Evolutionary conservation across 2,797 vertebrate genomes (phyloP).

Genomic region (Coracias cyanogaster): DNA sequence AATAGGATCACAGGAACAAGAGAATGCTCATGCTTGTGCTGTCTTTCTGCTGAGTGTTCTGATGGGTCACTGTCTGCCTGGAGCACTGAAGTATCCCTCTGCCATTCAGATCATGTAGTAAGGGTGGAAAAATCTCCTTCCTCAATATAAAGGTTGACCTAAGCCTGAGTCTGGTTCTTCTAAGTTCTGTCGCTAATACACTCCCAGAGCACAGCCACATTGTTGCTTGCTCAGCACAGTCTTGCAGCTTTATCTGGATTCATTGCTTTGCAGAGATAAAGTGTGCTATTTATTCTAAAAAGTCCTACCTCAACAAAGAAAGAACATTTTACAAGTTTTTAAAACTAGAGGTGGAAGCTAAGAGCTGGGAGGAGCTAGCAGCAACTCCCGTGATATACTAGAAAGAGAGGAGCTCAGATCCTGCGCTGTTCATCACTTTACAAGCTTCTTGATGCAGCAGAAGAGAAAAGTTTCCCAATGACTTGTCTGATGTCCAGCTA

Average conservation of each 20-base stretch:
- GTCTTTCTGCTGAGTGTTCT: not conserved
- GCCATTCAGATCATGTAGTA: not conserved
- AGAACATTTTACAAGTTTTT: not conserved
- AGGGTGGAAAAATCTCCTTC: not conserved
- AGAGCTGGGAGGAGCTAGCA: not conserved
- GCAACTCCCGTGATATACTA: not conserved
- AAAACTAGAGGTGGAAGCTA: not conserved
- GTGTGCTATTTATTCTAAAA: not conserved
- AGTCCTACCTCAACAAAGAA: not conserved
- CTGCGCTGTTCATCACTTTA: not conserved
- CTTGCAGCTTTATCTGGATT: not conserved
- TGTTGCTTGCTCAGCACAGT: not conserved
- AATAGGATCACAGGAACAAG: not conserved
- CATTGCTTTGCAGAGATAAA: not conserved
- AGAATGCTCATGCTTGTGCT: not conserved
- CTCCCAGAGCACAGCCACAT: fast-evolving
- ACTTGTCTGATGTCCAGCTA: not conserved
- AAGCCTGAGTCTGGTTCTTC: not conserved
- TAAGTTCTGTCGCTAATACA: not conserved
- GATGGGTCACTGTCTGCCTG: not conserved
- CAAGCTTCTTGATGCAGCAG: not conserved
- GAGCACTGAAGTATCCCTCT: not conserved
- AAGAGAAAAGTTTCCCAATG: not conserved
- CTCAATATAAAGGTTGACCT: not conserved
- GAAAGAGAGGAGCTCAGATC: not conserved